Percentiles rank a stretch among this genome's conserved stretches.
phyloP scores from a whole-genome alignment of 2,888 invertebrate species.

The Eristalinus aeneus region DNA sequence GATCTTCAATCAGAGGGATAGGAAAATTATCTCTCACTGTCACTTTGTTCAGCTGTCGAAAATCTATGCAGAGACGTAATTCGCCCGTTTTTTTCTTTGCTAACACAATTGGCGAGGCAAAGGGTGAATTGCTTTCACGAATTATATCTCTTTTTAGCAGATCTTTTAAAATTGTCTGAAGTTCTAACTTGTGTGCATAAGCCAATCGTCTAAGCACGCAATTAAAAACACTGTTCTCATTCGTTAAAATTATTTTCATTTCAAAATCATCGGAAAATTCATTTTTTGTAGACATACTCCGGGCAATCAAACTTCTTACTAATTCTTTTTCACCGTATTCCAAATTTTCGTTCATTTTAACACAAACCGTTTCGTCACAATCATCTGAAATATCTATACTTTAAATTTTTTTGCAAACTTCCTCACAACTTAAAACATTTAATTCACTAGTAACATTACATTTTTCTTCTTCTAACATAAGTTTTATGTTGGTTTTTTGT shows the following conservation, averaged over 20 bases:
- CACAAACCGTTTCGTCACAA: constrained; percentile 5
- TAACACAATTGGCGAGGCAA: too few species aligned
- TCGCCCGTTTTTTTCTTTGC: constrained; percentile 22
- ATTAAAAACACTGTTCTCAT: constrained; percentile 35
- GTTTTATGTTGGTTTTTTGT: not conserved
- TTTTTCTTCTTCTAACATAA: not conserved
- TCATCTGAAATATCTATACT: constrained; percentile 32
- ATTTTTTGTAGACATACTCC: not conserved
- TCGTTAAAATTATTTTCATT: constrained; percentile 23
- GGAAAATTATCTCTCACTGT: constrained; percentile 26
- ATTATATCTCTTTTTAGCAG: too few species aligned
- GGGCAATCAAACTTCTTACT: constrained; percentile 9
- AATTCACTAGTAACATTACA: not conserved
- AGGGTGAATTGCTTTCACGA: too few species aligned
- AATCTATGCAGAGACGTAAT: too few species aligned
- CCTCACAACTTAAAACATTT: not conserved
- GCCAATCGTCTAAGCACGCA: constrained; percentile 28
- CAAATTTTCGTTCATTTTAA: constrained; percentile 32
- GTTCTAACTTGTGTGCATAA: constrained; percentile 9
- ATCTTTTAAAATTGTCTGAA: too few species aligned
- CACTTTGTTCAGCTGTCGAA: constrained; percentile 15
- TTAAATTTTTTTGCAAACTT: constrained; percentile 9
- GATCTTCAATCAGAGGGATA: constrained; percentile 23
- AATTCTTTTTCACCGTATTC: constrained; percentile 4
- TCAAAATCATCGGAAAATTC: not conserved